These are phyloP conservation scores for Smittia aterrima DNA, from an alignment of 2,888 invertebrate species.

Conservation along the genomic window DNA sequence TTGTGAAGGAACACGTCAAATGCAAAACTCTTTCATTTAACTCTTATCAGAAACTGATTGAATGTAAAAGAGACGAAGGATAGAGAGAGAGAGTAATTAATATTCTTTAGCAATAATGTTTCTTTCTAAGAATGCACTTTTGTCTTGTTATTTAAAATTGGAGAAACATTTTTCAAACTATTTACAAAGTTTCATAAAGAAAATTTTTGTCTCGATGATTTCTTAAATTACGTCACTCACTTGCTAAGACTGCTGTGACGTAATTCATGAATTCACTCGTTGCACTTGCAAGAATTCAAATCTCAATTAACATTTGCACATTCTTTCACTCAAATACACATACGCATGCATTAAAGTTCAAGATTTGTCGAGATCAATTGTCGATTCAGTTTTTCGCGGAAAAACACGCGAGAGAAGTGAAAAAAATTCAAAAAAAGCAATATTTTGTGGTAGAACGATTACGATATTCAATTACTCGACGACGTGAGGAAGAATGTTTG, in stretches of 20 bases:
- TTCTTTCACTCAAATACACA: background rate
- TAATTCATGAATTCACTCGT: too few species aligned
- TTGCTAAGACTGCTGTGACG: too few species aligned
- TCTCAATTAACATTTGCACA: conserved; percentile 22
- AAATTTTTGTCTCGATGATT: background rate
- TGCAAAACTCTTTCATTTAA: too few species aligned
- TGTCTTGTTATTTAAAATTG: background rate
- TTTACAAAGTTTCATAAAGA: background rate
- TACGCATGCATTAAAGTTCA: background rate
- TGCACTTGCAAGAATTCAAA: background rate
- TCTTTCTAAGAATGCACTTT: conserved; percentile 15
- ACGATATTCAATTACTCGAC: conserved; percentile 19
- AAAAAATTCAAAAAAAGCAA: conserved; percentile 36
- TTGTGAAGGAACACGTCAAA: too few species aligned
- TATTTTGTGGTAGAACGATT: conserved; percentile 39
- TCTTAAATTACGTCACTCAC: too few species aligned
- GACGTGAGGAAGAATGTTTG: background rate
- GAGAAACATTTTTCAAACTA: background rate
- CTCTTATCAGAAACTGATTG: too few species aligned
- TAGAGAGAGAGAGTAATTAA: background rate
- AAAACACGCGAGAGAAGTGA: background rate
- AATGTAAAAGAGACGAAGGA: too few species aligned
- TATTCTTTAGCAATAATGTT: conserved; percentile 8
- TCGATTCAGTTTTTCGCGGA: background rate
- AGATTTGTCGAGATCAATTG: background rate